Evolutionary conservation across 2,113 vertebrate species (phyloP).

Genomic region (Pomatostomus ruficeps): DNA sequence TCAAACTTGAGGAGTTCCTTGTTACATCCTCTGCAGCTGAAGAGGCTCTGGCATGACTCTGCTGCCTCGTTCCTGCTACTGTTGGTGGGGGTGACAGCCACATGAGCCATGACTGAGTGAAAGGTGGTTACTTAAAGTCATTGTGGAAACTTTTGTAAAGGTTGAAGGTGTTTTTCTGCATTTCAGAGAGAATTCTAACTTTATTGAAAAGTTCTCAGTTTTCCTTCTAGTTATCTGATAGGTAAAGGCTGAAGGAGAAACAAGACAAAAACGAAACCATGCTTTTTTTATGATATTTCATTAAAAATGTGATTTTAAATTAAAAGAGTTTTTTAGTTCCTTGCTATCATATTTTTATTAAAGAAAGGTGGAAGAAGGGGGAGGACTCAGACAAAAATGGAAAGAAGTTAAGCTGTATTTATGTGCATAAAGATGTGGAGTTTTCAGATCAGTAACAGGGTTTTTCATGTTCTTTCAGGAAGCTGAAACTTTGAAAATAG

Average conservation of each 20-base stretch:
- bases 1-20: neutral
- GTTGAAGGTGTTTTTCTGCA: neutral
- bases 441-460: neutral
- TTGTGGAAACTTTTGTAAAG: neutral
- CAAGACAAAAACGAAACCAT: neutral
- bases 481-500: neutral
- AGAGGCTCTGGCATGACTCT: neutral
- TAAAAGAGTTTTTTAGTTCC: neutral
- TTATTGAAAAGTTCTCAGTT: neutral
- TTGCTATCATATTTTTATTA: neutral
- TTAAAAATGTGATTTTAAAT: neutral
- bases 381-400: neutral
- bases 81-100: neutral
- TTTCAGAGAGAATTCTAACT: neutral
- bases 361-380: neutral
- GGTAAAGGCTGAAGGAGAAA: neutral
- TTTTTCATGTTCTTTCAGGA: neutral
- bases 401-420: neutral
- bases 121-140: neutral
- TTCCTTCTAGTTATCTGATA: neutral
- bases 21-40: neutral
- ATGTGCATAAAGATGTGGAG: neutral
- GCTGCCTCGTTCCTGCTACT: neutral
- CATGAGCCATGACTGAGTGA: accelerated
- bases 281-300: accelerated